Base-by-base conservation (phyloP, 2,113 vertebrate genomes). In the Engystomops pustulosus region DNA sequence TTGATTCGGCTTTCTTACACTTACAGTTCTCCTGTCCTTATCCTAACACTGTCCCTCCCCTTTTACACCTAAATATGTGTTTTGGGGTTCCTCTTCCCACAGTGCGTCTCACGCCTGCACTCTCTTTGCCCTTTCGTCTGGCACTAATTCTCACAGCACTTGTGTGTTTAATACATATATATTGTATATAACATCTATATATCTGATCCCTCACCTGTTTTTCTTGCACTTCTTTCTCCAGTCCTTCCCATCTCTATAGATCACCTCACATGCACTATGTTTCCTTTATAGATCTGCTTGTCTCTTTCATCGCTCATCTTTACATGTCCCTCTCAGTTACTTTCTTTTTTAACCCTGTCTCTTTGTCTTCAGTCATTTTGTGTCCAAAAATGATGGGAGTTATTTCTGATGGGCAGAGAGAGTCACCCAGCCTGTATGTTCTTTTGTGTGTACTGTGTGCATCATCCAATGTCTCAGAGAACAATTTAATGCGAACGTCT, bases 71-170 rank as follows among this genome's bases (percentile, higher is more conserved):
- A 76, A 51, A 77, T 77, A 53, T 53, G 18, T 67, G 41, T 68
- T 68, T 84, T 84, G 20, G 77, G 45, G 25, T 58, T 25, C 32
- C 27, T 69, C 32, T 49, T 70, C 44, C 70, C 32, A 70, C 38
- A 60, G 41, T 68, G 36, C 32, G 60, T 53, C 72, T 84, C 47
- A 70, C 75, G 70, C 65, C 83, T 84, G 74, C 71, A 83, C 81
- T 75, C 55, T 49, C 53, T 83, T 49, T 65, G 36, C 34, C 55
- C 23, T 44, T 25, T 30, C 36, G 34, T 70, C 68, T 53, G 51
- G 30, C 74, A 72, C 45, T 69, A 32, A 67, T 67, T 67, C 70
- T 47, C 44, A 30, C 38, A 38, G 17, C n/a, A n/a, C n/a, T n/a
- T n/a, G 7, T 30, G 1, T 62, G 6, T 62, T 3, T 62, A 11